These are phyloP conservation scores for Brachionus sp. DNA, from an alignment of 1,140 invertebrate genomes.

Conservation along the genomic window DNA sequence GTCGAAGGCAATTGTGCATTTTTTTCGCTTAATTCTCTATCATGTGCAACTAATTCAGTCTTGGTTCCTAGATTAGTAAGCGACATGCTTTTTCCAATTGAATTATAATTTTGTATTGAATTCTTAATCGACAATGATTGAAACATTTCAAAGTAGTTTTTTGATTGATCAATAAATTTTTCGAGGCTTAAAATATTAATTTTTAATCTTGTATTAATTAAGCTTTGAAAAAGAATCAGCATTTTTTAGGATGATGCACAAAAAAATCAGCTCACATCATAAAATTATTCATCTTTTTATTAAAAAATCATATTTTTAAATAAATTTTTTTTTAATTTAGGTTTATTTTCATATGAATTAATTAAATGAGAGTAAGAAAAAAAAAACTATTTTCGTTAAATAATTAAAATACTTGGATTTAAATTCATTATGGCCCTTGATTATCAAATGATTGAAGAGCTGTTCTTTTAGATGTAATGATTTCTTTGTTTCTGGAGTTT, in stretches of 20 bases:
- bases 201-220: too few relatives aligned
- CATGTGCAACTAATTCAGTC: neutral
- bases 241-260: too few relatives aligned
- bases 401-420: neutral
- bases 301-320: too few relatives aligned
- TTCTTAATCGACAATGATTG: neutral
- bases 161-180: neutral
- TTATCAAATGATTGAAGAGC: neutral
- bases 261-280: too few relatives aligned
- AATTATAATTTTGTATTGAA: neutral
- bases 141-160: neutral
- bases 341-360: too few relatives aligned
- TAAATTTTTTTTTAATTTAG: too few relatives aligned
- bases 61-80: neutral
- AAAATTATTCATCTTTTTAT: too few relatives aligned
- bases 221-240: too few relatives aligned
- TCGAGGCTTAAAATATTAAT: neutral
- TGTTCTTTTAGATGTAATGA: neutral
- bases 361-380: neutral
- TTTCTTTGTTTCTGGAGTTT: neutral
- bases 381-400: neutral
- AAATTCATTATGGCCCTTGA: neutral
- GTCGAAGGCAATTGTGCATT: neutral
- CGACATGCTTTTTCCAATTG: neutral
- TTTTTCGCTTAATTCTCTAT: neutral